Conservation (phyloP, 2,797 vertebrate species). For the Limosa lapponica region DNA sequence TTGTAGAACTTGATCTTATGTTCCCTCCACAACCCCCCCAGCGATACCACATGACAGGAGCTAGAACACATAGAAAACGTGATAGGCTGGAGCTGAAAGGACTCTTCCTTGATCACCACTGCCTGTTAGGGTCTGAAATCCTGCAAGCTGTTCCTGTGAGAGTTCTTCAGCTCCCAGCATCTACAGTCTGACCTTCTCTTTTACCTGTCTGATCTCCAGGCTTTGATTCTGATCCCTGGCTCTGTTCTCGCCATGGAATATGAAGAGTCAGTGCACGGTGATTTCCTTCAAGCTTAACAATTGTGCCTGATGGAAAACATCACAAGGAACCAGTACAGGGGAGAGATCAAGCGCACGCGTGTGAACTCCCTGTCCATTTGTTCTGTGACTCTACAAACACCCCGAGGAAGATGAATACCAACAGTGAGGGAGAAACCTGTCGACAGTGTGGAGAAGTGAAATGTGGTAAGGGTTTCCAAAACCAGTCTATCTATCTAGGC, state of each 20-base stretch:
- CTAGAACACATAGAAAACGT: background rate
- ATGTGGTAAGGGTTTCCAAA: background rate
- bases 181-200: background rate
- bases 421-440: background rate
- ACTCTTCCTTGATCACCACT: background rate
- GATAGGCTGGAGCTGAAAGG: background rate
- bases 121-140: background rate
- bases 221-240: background rate
- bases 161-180: background rate
- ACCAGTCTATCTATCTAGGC: background rate
- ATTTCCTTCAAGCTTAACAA: background rate
- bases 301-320: background rate
- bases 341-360: accelerated
- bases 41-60: background rate
- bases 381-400: background rate
- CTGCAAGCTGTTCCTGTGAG: background rate
- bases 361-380: background rate
- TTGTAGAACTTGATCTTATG: background rate
- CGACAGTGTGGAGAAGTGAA: background rate
- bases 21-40: background rate
- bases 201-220: background rate
- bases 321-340: background rate
- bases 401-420: background rate
- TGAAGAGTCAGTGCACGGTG: background rate
- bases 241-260: background rate